Evolutionary conservation across 2,888 invertebrate species (phyloP), one percentile per base, ranked within the genome.

Genomic region (Poecilobothrus nobilitatus): DNA sequence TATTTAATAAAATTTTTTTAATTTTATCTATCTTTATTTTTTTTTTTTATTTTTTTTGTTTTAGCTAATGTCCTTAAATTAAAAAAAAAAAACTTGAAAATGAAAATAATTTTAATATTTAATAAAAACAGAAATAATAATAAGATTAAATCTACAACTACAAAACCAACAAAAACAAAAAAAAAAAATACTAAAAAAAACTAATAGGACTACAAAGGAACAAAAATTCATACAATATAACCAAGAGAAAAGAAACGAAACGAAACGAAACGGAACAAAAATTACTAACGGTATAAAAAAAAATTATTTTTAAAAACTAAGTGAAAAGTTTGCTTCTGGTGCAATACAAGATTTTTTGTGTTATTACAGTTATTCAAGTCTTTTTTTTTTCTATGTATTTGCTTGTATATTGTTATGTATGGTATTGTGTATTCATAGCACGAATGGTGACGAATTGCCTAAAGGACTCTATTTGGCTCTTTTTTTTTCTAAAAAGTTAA

Each of bases 251-350:
- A n/a, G 2, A 15, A 18, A 27, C 5, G 5, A 27, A 27, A 27
- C 27, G 5, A 27, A n/a, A n/a, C n/a, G 27, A 53, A 53, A 53
- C 15, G 15, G 53, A 12, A 27, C 5, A 27, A 27, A 27, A 27
- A 27, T 27, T 27, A 27, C 27, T 4, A 27, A 27, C 27, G 5
- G 27, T 27, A 27, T 27, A 27, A 4, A 27, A 4, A 27, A 4
- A 27, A 4, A 27, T 27, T 27, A 4, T 27, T 27, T 27, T 27
- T 27, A 27, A 27, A 27, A 53, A 53, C 53, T 18, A 53, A 53
- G 53, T 53, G 53, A 53, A 53, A 53, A 53, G 53, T 53, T 53
- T 53, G 53, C 53, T 53, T 53, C 53, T 53, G 53, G 53, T 53
- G 53, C n/a, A 53, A 15, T 53, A n/a, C 53, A 9, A n/a, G 53